Evolutionary conservation across 2,113 vertebrate genomes (phyloP), one percentile per base, ranked within the genome.

Genomic region (Zosterops hypoxanthus): DNA sequence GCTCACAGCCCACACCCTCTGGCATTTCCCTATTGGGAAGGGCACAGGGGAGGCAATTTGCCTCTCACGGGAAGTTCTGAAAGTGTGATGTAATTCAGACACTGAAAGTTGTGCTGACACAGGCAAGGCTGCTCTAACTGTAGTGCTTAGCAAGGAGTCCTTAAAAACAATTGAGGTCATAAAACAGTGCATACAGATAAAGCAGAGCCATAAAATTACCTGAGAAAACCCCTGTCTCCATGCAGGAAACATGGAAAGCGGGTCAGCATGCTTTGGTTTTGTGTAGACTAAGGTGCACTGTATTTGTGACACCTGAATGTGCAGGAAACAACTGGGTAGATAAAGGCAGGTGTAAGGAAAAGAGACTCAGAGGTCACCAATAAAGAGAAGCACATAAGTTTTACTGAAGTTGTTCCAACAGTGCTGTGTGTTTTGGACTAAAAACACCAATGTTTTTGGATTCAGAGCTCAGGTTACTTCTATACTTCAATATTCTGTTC

Each of bases 11-110:
- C 52, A 28, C 26, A 34, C 18, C 34, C 56, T 69, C 25, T 34
- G 23, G 42, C 42, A 23, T 53, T 56, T 66, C 5, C 22, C 23
- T 33, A 1, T 19, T 0, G 0, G 61, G 47, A 89, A 53, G 3
- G 13, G 25, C 41, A 47, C 39, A 53, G 39, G 21, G 19, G 46
- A 71, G 47, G 28, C 55, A 41, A 24, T 63, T 57, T 44, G 24
- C 19, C 6, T 52, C 29, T 73, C 11, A n/a, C 3, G 15, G 52
- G 24, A 41, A 34, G 24, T 52, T 75, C 57, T 49, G 56, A 53
- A 44, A 75, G 26, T 5, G 8, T 53, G 49, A 8, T 42, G 23
- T 28, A 4, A 20, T 36, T 55, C 26, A 28, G 4, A 4, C 36
- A 1, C 9, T 56, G n/a, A 29, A 57, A 76, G 68, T 13, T 60